phyloP scores from a whole-genome alignment of 2,113 vertebrate genomes.

The Sminthopsis crassicaudata region DNA sequence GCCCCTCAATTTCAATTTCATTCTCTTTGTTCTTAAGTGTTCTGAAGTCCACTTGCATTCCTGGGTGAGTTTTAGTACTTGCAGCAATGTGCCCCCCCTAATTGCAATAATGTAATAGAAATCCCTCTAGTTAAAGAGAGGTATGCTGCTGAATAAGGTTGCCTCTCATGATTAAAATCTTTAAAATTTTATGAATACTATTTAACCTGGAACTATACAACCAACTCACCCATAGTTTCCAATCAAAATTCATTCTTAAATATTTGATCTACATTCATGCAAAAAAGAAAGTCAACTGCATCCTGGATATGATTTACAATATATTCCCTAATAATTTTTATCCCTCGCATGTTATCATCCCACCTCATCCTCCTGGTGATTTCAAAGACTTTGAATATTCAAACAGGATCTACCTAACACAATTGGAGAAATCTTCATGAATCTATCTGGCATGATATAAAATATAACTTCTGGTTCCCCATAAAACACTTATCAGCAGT shows the following conservation, averaged over 20 bases:
- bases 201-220: conserved; percentile 68
- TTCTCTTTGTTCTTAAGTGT: conserved; percentile 41
- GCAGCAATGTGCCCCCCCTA: conserved; percentile 63
- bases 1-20: conserved; percentile 33
- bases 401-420: conserved; percentile 57
- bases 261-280: conserved; percentile 67
- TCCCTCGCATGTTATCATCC: conserved; percentile 57
- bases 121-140: conserved; percentile 72
- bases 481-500: conserved; percentile 78
- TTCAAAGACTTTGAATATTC: conserved; percentile 44
- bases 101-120: conserved; percentile 74
- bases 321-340: conserved; percentile 56
- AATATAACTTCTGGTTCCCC: conserved; percentile 73
- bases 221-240: conserved; percentile 70
- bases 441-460: conserved; percentile 68
- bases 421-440: conserved; percentile 27
- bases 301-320: conserved; percentile 23
- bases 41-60: conserved; percentile 42
- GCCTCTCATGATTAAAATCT: conserved; percentile 72
- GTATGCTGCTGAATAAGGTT: conserved; percentile 55
- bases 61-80: conserved; percentile 46
- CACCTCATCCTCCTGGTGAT: accelerated
- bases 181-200: conserved; percentile 44
- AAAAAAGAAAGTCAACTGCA: conserved; percentile 75
- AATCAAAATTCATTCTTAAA: conserved; percentile 71